Base-by-base conservation (phyloP, 1,140 invertebrate species). In the Planococcus citri region DNA sequence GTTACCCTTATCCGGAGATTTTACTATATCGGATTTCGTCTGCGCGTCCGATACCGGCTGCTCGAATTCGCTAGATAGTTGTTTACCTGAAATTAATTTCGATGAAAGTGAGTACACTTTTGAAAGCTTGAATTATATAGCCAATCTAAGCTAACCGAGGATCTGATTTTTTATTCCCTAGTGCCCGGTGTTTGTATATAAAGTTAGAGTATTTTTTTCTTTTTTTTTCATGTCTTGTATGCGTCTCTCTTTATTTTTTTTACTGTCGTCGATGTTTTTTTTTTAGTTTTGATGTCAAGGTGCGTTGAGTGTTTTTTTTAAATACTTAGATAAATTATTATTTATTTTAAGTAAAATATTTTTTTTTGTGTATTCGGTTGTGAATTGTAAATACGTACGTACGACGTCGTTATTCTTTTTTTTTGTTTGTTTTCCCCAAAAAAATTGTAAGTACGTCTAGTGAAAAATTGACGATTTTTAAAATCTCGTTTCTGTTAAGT, bases 41-140 rank as follows among this genome's bases (percentile, higher is more conserved):
- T 4, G 2, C 22, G 22, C 20, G 1, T 22, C 60, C 25, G 20
- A 22, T 22, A 25, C 8, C 60, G 21, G 20, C 22, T 6, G 57
- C 57, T 24, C 21, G 3, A 27, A 64, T 27, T 25, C 22, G 6
- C 60, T 64, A 10, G 60, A 64, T 64, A 25, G 22, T 27, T 64
- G 60, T 64, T 27, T 64, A 64, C 60, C 60, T 14, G 60, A 64
- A 20, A 64, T 64, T 27, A 22, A 9, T 64, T 64, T 64, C 25
- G 60, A 64, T 21, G 60, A 64, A 24, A 64, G 60, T 64, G 60
- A 64, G 60, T 64, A 64, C 60, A 14, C 60, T 12, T 64, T 64
- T 12, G 60, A 64, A 9, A 64, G 17, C 20, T 64, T 64, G 10
- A 64, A 25, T 64, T 51, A 51, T 51, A 51, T 51, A 6, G 41